A percentile compares a stretch with the other conserved stretches of the same genome.
Evolutionary conservation across 2,113 vertebrate species (phyloP).

Genomic region (Haplochromis burtoni): DNA sequence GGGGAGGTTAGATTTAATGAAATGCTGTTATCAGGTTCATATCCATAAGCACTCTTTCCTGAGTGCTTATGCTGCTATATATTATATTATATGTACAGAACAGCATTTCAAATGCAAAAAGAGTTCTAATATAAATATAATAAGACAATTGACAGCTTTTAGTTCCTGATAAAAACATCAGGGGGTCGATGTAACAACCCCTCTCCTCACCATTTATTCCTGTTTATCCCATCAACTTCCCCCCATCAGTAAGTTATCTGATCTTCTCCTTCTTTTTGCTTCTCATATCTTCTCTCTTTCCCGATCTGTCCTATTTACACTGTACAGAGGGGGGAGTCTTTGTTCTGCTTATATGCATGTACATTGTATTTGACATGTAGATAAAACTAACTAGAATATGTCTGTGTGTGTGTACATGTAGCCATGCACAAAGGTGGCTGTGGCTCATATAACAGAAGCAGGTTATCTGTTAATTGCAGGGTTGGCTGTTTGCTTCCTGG

Average conservation of each 20-base stretch:
- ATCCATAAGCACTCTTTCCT: neutral
- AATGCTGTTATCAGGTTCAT: neutral
- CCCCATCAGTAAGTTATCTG: neutral
- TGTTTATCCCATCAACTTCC: neutral
- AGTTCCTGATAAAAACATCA: neutral
- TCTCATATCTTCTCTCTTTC: neutral
- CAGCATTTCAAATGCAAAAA: neutral
- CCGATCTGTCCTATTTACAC: neutral
- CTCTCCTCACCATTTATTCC: neutral
- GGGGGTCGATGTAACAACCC: neutral
- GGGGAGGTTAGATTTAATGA: neutral
- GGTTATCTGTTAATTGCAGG: neutral
- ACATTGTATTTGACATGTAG: neutral
- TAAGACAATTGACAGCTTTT: neutral
- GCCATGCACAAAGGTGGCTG: neutral
- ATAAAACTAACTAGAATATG: neutral
- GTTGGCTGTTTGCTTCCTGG: neutral
- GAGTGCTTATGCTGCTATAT: neutral
- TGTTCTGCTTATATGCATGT: neutral
- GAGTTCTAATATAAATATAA: neutral
- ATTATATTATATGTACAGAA: neutral
- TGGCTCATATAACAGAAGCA: neutral
- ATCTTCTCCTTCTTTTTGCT: neutral
- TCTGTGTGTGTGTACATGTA: neutral
- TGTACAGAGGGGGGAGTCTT: neutral